Base-by-base conservation (phyloP, 2,113 vertebrate species). In the Turnix velox region DNA sequence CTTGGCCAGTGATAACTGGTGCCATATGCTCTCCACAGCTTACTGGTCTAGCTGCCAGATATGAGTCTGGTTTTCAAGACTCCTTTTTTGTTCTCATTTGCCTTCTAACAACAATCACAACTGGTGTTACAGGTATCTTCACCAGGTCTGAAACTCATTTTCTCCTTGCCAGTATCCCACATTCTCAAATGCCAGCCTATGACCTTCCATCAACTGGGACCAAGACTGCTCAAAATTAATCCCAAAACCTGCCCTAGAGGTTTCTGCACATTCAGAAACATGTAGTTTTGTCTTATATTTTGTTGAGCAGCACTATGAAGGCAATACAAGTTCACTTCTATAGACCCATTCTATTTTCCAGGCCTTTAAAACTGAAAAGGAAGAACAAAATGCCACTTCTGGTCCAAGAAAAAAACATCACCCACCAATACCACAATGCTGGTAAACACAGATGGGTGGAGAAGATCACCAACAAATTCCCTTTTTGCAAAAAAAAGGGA, bases 1-100 rank as follows among this genome's bases (percentile, higher is more conserved):
- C 9, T 31, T 20, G 28, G 59, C 19, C 65, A n/a, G 27, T 23
- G n/a, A 45, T 61, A 78, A 46, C 30, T 71, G 82, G 3, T 31
- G 18, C 51, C 45, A 19, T 6, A 8, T 0, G 2, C 35, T 51
- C 42, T 18, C 35, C 62, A 9, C 0, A 0, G 72, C 15, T 45
- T 54, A 35, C 42, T 49, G 43, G 65, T 11, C 8, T 15, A 45
- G 23, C 9, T 46, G 35, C 9, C 63, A 71, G 51, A 83, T 5
- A 23, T 0, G 0, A 66, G 39, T 25, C 30, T 62, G 42, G 13
- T 39, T 31, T 61, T 37, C 37, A 79, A 33, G 25, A 37, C 14
- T 72, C 25, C 57, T 78, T 39, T 39, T 24, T 14, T 4, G 18
- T 33, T 42, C 22, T 58, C 27, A 67, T 19, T 31, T 52, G 61